Conservation (phyloP, 2,888 invertebrate species). For the Meloe dianella region DNA sequence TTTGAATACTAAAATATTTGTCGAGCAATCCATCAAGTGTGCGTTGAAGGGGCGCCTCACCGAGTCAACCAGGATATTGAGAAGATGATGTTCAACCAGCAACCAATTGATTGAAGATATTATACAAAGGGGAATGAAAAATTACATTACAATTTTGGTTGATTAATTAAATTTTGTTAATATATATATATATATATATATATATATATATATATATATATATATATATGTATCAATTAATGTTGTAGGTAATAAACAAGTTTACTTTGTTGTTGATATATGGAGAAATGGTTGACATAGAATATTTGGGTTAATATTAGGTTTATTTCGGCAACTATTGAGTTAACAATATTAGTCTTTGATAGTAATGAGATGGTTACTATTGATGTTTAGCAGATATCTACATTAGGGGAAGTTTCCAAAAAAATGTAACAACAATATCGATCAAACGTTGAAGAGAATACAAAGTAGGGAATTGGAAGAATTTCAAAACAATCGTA, state of each 20-base stretch:
- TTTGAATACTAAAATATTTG: conserved; percentile 56
- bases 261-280: conserved; percentile 1
- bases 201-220: too few relatives aligned
- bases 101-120: conserved; percentile 3
- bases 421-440: background rate
- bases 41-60: conserved; percentile 32
- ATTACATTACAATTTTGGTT: background rate
- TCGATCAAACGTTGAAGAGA: background rate
- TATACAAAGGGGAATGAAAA: conserved; percentile 2
- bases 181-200: too few relatives aligned
- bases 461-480: background rate
- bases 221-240: too few relatives aligned
- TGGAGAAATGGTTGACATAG: background rate
- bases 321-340: conserved; percentile 2
- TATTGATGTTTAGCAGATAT: background rate
- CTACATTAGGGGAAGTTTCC: background rate
- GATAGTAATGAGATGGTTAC: background rate
- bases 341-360: background rate
- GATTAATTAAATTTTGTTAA: background rate
- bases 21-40: conserved; percentile 54
- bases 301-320: background rate
- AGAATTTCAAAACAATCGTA: background rate
- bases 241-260: too few relatives aligned
- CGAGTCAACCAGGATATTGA: conserved; percentile 3
- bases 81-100: conserved; percentile 7